Percentiles rank a stretch among this genome's conserved stretches.
Evolutionary conservation across 2,888 invertebrate species (phyloP).

Genomic region (Xanthia icteritia): DNA sequence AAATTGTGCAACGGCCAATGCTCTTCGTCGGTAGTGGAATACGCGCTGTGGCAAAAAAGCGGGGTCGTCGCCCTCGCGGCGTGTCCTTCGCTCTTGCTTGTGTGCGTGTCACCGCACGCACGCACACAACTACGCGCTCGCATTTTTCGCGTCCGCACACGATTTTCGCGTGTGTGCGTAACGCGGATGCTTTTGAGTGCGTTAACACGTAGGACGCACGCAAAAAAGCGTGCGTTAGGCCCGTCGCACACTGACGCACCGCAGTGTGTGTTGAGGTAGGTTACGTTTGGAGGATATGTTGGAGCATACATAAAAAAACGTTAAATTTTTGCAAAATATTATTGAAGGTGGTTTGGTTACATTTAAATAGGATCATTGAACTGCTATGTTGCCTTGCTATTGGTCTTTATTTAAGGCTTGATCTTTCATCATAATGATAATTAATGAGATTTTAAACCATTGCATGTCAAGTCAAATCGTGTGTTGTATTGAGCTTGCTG

Average conservation of each 20-base stretch:
- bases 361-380: constrained; percentile 31
- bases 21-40: constrained; percentile 83
- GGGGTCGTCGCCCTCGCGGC: constrained; percentile 86
- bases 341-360: constrained; percentile 19
- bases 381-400: neutral
- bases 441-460: constrained; percentile 26
- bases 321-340: constrained; percentile 35
- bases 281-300: constrained; percentile 54
- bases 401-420: constrained; percentile 2
- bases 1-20: constrained; percentile 84
- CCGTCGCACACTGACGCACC: constrained; percentile 63
- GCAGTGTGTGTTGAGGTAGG: constrained; percentile 62
- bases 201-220: constrained; percentile 78
- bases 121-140: constrained; percentile 70
- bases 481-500: neutral
- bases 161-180: constrained; percentile 77
- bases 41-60: constrained; percentile 88
- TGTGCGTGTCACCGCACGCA: constrained; percentile 82
- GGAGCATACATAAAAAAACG: constrained; percentile 30
- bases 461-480: neutral
- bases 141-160: constrained; percentile 76
- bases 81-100: constrained; percentile 86
- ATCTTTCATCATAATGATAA: constrained; percentile 17
- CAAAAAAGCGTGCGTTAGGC: constrained; percentile 72
- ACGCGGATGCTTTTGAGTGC: constrained; percentile 79